Evolutionary conservation across 37 sponge, comb jelly and placozoan genomes (phyloP).

Genomic region (Hexactinellida sp.): DNA sequence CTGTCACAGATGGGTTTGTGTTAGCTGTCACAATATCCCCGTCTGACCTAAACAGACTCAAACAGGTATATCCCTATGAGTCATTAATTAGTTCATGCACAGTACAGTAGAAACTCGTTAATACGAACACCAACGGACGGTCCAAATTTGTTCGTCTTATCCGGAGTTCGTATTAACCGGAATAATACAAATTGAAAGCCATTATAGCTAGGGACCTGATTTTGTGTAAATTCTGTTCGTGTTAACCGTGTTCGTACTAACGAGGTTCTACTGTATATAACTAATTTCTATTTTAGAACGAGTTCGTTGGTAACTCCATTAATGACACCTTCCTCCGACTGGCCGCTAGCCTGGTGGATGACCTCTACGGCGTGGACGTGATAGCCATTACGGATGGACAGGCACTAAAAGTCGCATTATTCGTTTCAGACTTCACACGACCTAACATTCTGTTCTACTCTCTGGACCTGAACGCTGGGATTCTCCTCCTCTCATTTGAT

Average conservation of each 20-base stretch:
- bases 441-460: slow-evolving; percentile 35
- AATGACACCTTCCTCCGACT: slow-evolving; percentile 46
- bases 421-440: slow-evolving; percentile 28
- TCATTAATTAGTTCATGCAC: too few relatives aligned
- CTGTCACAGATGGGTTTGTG: slow-evolving; percentile 31
- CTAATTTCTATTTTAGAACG: not conserved
- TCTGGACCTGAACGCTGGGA: slow-evolving; percentile 48
- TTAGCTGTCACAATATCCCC: slow-evolving; percentile 11
- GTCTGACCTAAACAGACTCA: not conserved
- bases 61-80: not conserved
- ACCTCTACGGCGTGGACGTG: slow-evolving; percentile 47
- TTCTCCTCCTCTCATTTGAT: slow-evolving; percentile 50
- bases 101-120: too few relatives aligned
- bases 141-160: too few relatives aligned
- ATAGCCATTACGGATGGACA: slow-evolving; percentile 79
- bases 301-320: slow-evolving; percentile 30
- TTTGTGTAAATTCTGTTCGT: too few relatives aligned
- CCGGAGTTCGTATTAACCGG: too few relatives aligned
- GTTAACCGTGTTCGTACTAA: too few relatives aligned
- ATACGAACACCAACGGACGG: too few relatives aligned
- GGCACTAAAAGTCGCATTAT: slow-evolving; percentile 33
- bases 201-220: too few relatives aligned
- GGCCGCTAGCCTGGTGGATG: slow-evolving; percentile 55
- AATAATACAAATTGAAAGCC: too few relatives aligned
- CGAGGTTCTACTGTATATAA: not conserved